Conservation (phyloP, 2,797 vertebrate species). For the Hozukius guyotensis region DNA sequence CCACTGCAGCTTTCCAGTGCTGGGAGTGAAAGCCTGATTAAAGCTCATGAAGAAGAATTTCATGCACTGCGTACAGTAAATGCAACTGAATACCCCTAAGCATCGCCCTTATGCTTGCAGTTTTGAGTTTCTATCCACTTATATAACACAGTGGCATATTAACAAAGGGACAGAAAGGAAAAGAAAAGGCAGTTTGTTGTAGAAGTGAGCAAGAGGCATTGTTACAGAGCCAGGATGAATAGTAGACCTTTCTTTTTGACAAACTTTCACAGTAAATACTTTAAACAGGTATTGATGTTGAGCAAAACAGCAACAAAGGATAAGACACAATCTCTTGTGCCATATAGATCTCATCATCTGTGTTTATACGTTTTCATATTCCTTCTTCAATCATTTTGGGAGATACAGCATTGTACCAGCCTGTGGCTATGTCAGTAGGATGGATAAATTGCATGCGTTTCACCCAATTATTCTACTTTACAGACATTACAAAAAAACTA, state of each 20-base stretch:
- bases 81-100: constrained; percentile 38
- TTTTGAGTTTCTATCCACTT: constrained; percentile 25
- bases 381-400: not conserved
- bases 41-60: constrained; percentile 42
- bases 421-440: not conserved
- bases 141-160: constrained; percentile 10
- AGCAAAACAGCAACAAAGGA: not conserved
- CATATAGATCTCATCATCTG: not conserved
- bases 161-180: not conserved
- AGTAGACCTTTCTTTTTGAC: not conserved
- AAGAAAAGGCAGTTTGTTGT: not conserved
- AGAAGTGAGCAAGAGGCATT: constrained; percentile 1
- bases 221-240: not conserved
- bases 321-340: not conserved
- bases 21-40: constrained; percentile 41
- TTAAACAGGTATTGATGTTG: not conserved
- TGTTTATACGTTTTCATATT: constrained; percentile 11
- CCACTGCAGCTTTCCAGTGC: constrained; percentile 31
- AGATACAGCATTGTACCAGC: not conserved
- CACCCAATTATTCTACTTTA: constrained; percentile 14
- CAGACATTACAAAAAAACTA: constrained; percentile 1
- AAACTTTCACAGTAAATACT: not conserved
- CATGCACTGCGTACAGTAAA: constrained; percentile 31
- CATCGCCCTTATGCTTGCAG: constrained; percentile 15
- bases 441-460: not conserved